Percentiles rank a stretch among this genome's conserved stretches.
Evolutionary conservation across 2,113 vertebrate genomes (phyloP).

Genomic region (Loxodonta africana): DNA sequence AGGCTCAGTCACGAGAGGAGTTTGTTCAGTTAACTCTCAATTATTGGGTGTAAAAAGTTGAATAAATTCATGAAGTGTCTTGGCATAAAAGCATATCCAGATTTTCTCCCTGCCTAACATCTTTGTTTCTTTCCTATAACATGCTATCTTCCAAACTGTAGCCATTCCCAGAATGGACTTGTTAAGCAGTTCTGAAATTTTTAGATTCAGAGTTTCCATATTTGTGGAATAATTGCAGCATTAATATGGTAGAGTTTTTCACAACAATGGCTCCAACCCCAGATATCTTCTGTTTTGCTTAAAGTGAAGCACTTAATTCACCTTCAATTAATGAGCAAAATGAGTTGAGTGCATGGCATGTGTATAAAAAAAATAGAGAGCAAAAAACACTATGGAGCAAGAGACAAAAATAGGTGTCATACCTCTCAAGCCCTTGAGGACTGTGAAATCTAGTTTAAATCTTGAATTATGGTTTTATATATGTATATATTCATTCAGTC

Average conservation of each 20-base stretch:
- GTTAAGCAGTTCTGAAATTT: constrained; percentile 33
- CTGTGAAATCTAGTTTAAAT: neutral
- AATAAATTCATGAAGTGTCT: neutral
- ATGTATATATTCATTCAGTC: too few species aligned
- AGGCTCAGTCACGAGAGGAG: neutral
- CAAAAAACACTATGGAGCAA: neutral
- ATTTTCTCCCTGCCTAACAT: neutral
- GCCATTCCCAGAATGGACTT: neutral
- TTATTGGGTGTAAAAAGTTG: neutral
- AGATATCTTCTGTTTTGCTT: neutral
- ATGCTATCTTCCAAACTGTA: neutral
- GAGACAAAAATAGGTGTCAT: neutral
- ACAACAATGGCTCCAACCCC: neutral
- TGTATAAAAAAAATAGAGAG: too few species aligned
- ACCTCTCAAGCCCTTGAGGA: neutral
- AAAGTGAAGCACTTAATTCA: neutral
- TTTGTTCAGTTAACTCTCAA: neutral
- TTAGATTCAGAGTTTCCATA: neutral
- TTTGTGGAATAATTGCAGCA: neutral
- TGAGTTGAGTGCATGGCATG: rapidly evolving
- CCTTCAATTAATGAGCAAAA: constrained; percentile 2
- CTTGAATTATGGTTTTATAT: neutral
- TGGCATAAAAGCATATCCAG: constrained; percentile 1
- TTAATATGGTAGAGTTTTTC: neutral
- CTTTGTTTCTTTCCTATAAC: constrained; percentile 16